Base-by-base conservation (phyloP, 2,113 vertebrate genomes). In the Pelmatolapia mariae region DNA sequence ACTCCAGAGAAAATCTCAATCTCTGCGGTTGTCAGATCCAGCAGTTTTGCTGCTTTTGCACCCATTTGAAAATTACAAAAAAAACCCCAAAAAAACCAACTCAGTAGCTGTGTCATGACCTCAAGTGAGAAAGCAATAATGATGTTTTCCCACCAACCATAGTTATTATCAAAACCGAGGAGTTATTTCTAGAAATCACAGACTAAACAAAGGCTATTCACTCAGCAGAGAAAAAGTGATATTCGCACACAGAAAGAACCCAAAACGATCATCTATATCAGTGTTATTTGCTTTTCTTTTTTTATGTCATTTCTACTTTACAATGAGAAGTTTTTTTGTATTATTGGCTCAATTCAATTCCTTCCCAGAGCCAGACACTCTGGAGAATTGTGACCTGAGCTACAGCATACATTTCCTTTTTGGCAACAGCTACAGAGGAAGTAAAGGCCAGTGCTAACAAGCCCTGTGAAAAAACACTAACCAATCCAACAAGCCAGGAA, bases 371-470 rank as follows among this genome's bases (percentile, higher is more conserved):
- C 81, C 87, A 92, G 88, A 92, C 86, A 76, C 94, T 31, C 85
- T 57, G 68, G 93, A 92, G 94, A 88, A 90, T 87, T 86, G 83
- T 84, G 86, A 93, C 92, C 92, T 76, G 73, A 85, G 85, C 88
- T 91, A 66, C 29, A 79, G 82, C 82, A 87, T 87, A 91, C 89
- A 91, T 93, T 94, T 95, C 92, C 93, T 93, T 89, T 89, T 91
- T 50, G 87, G 92, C 87, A 88, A 76, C 8, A 47, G 79, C 80
- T 82, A 66, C 88, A 86, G 81, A 92, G 94, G 93, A 93, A 94
- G 90, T 86, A 89, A 92, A 90, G 88, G 91, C 81, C 85, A 90
- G 54, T 79, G 82, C 93, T 94, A 95, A 94, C 93, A 94, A 94
- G 90, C 87, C 78, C 81, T 68, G 80, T 91, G 80, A 90, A 93